Evolutionary conservation across 1,140 invertebrate species (phyloP), one percentile per base, ranked within the genome.

Genomic region (Rhyzopertha dominica): DNA sequence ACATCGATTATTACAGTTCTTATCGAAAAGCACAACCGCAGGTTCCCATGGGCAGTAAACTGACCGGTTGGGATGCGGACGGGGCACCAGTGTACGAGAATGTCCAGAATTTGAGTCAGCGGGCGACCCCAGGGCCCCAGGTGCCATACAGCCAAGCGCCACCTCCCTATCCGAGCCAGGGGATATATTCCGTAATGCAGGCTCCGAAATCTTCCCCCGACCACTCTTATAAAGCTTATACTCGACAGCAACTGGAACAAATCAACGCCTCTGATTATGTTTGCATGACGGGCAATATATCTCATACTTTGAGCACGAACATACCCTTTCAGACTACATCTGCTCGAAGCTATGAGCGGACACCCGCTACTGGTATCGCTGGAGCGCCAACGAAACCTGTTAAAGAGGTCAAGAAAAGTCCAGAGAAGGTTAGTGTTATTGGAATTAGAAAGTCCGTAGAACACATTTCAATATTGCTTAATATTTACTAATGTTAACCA

Each of bases 21-120:
- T 62, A 64, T 47, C 61, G 60, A 31, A 66, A 68, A 25, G 71
- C 73, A 1, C 71, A 73, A 50, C 71, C 73, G 0, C 73, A 74
- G 54, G 82, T 85, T 9, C 81, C 84, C 41, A 73, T 75, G 29
- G 76, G 73, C 31, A 73, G 70, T 39, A 34, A 24, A 26, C 36
- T 43, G 26, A 5, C 35, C 26, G 54, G 40, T 25, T 41, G 24
- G 38, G 60, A 59, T 22, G 47, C 25, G 22, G 75, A 76, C 53
- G 72, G 73, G 16, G 75, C 76, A 16, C 81, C 81, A 9, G 79
- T 85, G 4, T 85, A 85, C 63, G 83, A 86, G 66, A 85, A 85
- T 59, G 74, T 85, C 24, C 77, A 82, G 47, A 78, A 79, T 26
- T 71, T 78, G 40, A 61, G 62, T 28, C 50, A 61, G 18, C 47